These are phyloP conservation scores for Caradrina clavipalpis DNA, from an alignment of 2,888 invertebrate species.

Conservation along the genomic window DNA sequence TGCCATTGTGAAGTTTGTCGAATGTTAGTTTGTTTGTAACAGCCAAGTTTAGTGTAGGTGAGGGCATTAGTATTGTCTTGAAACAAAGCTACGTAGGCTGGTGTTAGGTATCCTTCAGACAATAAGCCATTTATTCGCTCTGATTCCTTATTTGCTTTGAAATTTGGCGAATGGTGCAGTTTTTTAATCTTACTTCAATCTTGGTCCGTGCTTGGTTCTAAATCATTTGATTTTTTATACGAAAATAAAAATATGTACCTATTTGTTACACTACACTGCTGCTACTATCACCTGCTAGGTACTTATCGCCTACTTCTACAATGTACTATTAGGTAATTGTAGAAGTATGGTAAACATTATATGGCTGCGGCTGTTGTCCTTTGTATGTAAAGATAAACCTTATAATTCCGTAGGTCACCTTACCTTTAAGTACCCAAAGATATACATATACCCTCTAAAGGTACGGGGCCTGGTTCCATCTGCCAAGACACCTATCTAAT, in stretches of 20 bases:
- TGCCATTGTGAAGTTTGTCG: conserved; percentile 62
- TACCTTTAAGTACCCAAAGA: neutral
- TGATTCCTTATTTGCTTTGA: conserved; percentile 68
- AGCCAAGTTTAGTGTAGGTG: conserved; percentile 66
- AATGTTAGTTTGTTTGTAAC: conserved; percentile 60
- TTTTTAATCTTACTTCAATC: conserved; percentile 38
- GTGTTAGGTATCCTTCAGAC: conserved; percentile 60
- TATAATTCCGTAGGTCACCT: neutral
- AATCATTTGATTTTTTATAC: no score
- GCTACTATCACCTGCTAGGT: no score
- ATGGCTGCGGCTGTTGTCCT: neutral
- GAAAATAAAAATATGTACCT: no score
- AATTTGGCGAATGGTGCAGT: conserved; percentile 57
- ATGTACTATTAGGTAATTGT: neutral
- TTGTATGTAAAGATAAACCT: neutral
- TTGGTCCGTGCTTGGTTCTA: neutral
- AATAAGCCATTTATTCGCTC: conserved; percentile 66
- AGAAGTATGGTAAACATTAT: neutral
- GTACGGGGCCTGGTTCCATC: conserved; percentile 25
- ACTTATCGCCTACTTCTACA: no score
- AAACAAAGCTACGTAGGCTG: conserved; percentile 58
- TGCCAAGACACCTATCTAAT: conserved; percentile 48
- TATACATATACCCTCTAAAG: neutral
- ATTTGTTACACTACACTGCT: no score
- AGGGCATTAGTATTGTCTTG: conserved; percentile 68